phyloP scores from a whole-genome alignment of 1,140 invertebrate genomes.

The Mya arenaria region DNA sequence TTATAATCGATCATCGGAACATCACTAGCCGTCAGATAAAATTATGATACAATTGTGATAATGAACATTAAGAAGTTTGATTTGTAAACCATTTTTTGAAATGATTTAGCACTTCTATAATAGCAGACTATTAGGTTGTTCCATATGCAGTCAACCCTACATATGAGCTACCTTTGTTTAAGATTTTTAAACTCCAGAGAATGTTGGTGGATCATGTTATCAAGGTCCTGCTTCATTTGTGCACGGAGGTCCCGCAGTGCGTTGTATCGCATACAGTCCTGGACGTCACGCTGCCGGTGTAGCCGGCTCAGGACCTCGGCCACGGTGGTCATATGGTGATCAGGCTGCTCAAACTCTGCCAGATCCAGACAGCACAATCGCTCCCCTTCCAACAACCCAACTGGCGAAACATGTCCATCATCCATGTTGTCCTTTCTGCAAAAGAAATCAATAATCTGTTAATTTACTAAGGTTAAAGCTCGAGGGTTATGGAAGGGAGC shows the following conservation, averaged over 20 bases:
- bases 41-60: too few species aligned
- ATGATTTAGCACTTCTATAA: too few species aligned
- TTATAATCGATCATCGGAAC: too few species aligned
- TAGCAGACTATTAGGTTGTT: too few species aligned
- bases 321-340: neutral
- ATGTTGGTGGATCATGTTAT: neutral
- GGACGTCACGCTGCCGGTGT: neutral
- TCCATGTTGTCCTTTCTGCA: neutral
- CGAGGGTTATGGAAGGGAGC: too few species aligned
- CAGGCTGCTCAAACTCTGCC: neutral
- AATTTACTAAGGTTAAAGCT: too few species aligned
- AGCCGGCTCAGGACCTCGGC: neutral
- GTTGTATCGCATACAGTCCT: neutral
- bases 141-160: too few species aligned
- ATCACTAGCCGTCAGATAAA: too few species aligned
- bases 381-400: conserved; percentile 16
- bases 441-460: neutral
- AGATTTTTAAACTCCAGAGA: neutral
- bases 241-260: neutral
- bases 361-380: neutral
- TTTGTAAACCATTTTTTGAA: too few species aligned
- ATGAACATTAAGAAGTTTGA: too few species aligned
- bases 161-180: conserved; percentile 3
- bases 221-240: neutral
- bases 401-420: neutral